Evolutionary conservation across 2,113 vertebrate species (phyloP).

Genomic region (Urocolius indicus): DNA sequence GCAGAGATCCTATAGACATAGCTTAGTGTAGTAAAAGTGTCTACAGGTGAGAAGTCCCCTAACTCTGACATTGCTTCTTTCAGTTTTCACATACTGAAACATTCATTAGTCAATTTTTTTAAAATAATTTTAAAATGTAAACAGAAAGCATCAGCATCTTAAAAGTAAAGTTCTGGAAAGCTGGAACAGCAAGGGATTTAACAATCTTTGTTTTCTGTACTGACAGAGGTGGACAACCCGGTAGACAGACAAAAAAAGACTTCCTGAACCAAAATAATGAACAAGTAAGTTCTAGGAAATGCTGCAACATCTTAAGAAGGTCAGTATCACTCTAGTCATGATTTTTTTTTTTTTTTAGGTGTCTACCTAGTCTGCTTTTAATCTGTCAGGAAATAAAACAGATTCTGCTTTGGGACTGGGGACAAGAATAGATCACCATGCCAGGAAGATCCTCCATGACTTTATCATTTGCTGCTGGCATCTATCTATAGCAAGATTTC

Average conservation of each 20-base stretch:
- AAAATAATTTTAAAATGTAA: not conserved
- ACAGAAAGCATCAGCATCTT: not conserved
- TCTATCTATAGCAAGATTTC: not conserved
- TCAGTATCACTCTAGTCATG: not conserved
- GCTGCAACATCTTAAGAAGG: not conserved
- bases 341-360: not conserved
- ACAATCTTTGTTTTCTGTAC: not conserved
- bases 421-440: not conserved
- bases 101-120: not conserved
- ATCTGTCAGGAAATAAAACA: not conserved
- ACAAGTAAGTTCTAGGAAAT: not conserved
- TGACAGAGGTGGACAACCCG: not conserved
- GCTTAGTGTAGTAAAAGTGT: not conserved
- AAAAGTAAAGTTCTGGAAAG: not conserved
- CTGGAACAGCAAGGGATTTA: not conserved
- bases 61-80: not conserved
- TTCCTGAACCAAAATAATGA: not conserved
- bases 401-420: not conserved
- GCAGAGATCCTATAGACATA: not conserved
- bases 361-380: not conserved
- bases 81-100: not conserved
- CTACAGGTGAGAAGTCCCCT: not conserved
- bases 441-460: not conserved
- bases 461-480: not conserved
- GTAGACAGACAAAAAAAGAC: not conserved